phyloP scores from a whole-genome alignment of 2,113 vertebrate species.

The Aramus guarauna region DNA sequence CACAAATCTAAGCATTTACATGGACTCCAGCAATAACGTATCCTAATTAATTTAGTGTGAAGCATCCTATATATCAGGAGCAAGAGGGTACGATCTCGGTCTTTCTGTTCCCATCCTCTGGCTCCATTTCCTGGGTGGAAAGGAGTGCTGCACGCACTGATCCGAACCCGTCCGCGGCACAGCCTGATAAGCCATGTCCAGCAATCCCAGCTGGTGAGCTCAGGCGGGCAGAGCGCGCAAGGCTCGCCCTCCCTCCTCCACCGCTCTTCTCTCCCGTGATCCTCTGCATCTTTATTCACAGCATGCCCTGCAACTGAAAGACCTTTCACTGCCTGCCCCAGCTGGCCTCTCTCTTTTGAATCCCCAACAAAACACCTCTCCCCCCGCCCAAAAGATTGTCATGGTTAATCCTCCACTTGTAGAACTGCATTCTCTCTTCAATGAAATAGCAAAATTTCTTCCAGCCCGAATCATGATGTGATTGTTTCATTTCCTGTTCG shows the following conservation, averaged over 20 bases:
- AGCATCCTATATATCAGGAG: neutral
- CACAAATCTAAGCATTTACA: neutral
- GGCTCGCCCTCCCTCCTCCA: accelerated
- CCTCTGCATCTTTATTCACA: neutral
- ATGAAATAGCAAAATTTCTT: neutral
- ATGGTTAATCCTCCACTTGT: neutral
- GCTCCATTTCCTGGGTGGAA: neutral
- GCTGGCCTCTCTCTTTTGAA: neutral
- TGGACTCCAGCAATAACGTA: neutral
- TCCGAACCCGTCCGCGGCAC: neutral
- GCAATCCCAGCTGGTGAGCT: neutral
- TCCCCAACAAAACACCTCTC: neutral
- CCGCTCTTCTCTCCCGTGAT: accelerated
- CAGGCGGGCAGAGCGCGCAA: accelerated
- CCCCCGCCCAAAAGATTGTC: neutral
- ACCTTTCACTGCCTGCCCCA: neutral
- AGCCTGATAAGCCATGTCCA: neutral
- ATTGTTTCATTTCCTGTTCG: neutral
- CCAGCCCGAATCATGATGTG: accelerated
- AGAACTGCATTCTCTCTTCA: neutral
- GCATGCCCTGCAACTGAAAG: neutral
- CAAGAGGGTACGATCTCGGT: accelerated
- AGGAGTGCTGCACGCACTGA: accelerated
- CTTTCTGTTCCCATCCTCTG: neutral
- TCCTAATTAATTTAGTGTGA: neutral